Conservation (phyloP, 2,113 vertebrate species). For the Fulica atra region DNA sequence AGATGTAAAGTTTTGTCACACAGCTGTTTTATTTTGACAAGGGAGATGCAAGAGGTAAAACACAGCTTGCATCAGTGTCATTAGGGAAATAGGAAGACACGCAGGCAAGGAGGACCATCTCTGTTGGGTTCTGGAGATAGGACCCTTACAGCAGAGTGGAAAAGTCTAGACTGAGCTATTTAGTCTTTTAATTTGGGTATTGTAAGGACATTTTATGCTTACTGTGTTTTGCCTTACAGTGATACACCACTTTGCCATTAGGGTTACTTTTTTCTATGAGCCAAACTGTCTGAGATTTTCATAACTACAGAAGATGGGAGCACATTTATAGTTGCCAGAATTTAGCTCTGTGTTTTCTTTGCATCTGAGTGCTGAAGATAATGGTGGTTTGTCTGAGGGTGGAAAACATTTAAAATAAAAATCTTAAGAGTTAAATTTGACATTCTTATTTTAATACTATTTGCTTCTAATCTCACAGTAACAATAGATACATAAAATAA, state of each 20-base stretch:
- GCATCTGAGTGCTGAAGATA: neutral
- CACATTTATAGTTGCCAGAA: neutral
- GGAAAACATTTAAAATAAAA: neutral
- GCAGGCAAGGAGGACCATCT: neutral
- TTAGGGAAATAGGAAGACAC: neutral
- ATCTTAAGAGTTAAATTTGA: neutral
- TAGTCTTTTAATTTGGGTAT: slow-evolving; percentile 1
- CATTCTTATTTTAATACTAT: neutral
- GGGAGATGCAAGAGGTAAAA: neutral
- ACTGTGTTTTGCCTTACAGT: neutral
- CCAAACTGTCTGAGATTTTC: neutral
- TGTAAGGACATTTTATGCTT: neutral
- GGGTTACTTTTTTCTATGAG: neutral
- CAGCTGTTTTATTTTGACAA: neutral
- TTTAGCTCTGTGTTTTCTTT: neutral
- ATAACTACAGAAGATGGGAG: neutral
- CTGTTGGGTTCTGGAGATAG: neutral
- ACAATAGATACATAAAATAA: neutral
- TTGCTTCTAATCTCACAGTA: neutral
- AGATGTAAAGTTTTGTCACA: neutral
- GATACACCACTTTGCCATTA: neutral
- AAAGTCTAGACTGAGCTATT: slow-evolving; percentile 10
- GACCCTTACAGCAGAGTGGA: neutral
- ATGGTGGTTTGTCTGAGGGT: neutral
- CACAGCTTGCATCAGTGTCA: neutral